Conservation (phyloP, 2,888 invertebrate species). For the Netelia virgata region DNA sequence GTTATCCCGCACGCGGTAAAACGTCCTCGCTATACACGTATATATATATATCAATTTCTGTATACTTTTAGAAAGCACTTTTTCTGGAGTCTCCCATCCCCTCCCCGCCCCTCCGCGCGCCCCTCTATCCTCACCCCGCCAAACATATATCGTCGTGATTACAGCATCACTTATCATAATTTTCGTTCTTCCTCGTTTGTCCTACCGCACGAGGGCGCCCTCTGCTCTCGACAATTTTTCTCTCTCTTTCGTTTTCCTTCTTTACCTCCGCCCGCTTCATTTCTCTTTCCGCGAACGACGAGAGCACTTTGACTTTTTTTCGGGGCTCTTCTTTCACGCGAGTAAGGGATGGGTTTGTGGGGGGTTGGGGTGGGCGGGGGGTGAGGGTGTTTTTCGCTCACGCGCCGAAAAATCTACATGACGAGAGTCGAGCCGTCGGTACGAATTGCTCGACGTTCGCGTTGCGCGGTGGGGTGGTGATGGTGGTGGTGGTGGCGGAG, state of each 20-base stretch:
- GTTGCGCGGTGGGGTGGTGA: no score
- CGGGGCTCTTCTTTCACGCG: conserved; percentile 5
- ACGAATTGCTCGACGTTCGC: conserved; percentile 37
- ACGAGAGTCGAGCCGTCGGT: conserved; percentile 28
- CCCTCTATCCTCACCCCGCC: neutral
- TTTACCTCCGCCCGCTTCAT: conserved; percentile 13
- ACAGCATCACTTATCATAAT: conserved; percentile 72
- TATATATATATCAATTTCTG: conserved; percentile 7
- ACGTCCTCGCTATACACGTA: conserved; percentile 13
- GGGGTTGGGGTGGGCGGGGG: no score
- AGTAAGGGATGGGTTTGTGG: no score
- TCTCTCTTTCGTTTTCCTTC: conserved; percentile 26
- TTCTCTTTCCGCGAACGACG: conserved; percentile 16
- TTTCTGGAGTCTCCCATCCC: conserved; percentile 43
- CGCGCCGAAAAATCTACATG: neutral
- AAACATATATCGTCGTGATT: conserved; percentile 66
- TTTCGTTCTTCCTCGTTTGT: conserved; percentile 49
- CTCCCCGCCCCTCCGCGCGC: no score
- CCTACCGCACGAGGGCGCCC: conserved; percentile 32
- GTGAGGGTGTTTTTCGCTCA: neutral
- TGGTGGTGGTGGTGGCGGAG: no score
- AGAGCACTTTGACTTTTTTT: conserved; percentile 41
- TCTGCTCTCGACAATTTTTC: conserved; percentile 43
- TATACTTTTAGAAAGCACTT: conserved; percentile 44
- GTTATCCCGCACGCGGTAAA: conserved; percentile 38